Evolutionary conservation across 2,888 invertebrate species (phyloP).

Genomic region (Acanthosepion lycidas): DNA sequence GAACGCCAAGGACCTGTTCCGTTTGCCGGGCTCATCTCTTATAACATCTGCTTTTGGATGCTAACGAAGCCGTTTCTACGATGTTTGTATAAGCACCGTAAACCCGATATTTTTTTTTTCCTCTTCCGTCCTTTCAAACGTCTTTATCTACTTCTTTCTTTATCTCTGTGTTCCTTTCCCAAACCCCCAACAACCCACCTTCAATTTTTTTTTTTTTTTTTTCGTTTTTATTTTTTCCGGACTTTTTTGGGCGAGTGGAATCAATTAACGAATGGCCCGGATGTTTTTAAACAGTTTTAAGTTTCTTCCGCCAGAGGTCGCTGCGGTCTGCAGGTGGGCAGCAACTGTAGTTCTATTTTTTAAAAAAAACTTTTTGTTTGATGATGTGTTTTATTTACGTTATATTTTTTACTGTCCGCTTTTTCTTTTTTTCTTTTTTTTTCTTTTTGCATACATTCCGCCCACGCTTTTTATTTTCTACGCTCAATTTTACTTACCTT

Average conservation of each 20-base stretch:
- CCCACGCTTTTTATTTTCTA: too few relatives aligned
- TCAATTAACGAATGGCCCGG: slow-evolving; percentile 2
- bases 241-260: background rate
- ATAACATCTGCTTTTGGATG: background rate
- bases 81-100: background rate
- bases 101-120: background rate
- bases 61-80: background rate
- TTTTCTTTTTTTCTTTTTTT: background rate
- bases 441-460: too few relatives aligned
- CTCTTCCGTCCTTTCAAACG: background rate
- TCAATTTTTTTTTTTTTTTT: background rate
- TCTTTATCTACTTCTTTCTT: background rate
- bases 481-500: too few relatives aligned
- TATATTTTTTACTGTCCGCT: background rate
- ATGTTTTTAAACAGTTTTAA: slow-evolving; percentile 1
- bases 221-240: background rate
- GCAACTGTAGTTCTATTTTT: background rate
- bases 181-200: background rate
- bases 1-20: background rate
- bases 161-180: background rate
- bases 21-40: background rate
- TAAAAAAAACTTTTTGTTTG: background rate
- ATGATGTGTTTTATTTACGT: background rate
- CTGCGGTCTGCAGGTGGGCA: background rate
- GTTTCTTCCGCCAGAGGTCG: slow-evolving; percentile 4